Conservation (phyloP, 2,888 invertebrate genomes). For the Drosophila mercatorum region DNA sequence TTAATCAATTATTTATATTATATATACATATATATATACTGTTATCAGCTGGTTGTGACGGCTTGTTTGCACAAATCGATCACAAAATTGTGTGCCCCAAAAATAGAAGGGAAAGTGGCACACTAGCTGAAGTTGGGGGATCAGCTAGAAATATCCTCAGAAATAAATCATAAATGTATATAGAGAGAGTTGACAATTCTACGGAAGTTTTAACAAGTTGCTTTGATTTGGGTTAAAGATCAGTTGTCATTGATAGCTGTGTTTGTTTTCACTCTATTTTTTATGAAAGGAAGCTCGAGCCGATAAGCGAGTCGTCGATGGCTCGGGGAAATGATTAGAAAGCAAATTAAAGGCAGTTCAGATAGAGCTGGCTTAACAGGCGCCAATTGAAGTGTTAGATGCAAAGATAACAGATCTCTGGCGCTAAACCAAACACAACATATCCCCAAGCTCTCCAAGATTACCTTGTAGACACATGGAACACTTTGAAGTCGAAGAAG, state of each 20-base stretch:
- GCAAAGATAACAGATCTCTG: slow-evolving; percentile 13
- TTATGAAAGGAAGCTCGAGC: slow-evolving; percentile 16
- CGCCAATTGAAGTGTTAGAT: slow-evolving; percentile 25
- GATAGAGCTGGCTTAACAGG: slow-evolving; percentile 17
- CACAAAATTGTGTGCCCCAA: slow-evolving; percentile 28
- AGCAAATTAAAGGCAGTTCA: slow-evolving; percentile 19
- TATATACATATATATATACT: slow-evolving; percentile 13
- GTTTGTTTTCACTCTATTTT: slow-evolving; percentile 21
- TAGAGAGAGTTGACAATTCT: slow-evolving; percentile 7
- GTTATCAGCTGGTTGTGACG: slow-evolving; percentile 51
- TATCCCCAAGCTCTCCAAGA: slow-evolving; percentile 10
- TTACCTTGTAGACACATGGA: slow-evolving; percentile 17
- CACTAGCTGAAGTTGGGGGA: slow-evolving; percentile 26
- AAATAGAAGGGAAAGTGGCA: slow-evolving; percentile 59
- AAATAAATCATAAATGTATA: slow-evolving; percentile 63
- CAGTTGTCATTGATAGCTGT: slow-evolving; percentile 45
- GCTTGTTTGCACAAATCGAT: slow-evolving; percentile 75
- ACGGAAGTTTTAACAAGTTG: slow-evolving; percentile 48
- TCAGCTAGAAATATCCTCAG: slow-evolving; percentile 57
- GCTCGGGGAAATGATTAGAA: slow-evolving; percentile 14
- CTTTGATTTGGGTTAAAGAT: slow-evolving; percentile 69
- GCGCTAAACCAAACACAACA: slow-evolving; percentile 9
- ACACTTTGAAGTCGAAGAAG: slow-evolving; percentile 18
- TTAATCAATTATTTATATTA: slow-evolving; percentile 73
- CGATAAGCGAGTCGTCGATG: slow-evolving; percentile 28